Base-by-base conservation (phyloP, 1,140 invertebrate species). In the Caerostris extrusa region DNA sequence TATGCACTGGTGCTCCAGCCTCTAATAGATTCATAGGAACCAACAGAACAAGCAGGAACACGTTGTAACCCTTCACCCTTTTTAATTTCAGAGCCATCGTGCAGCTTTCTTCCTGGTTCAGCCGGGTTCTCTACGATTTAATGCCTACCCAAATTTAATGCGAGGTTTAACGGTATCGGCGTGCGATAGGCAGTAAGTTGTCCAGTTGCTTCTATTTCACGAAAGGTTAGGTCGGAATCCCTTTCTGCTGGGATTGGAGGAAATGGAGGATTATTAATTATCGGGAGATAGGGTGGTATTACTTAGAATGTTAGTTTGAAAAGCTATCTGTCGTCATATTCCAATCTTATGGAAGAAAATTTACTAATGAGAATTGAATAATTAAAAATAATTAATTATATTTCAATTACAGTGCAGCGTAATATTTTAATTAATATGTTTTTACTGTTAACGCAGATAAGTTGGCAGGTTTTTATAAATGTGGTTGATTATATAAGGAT, bases 41-140 rank as follows among this genome's bases (percentile, higher is more conserved):
- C 69, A 19, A 77, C 8, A 19, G 50, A 34, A 77, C 34, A 19
- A 10, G 50, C 8, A 8, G 12, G 82, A 58, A 60, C 82, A 85
- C n/a, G 82, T 19, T 60, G 56, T 85, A 85, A 85, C 82, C 82
- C 56, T 57, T 57, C 82, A 85, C 57, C 82, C 82, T 85, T 85
- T 85, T 85, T 58, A 85, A 85, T 57, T 85, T n/a, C 7, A n/a
- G 5, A 58, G 55, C 55, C 19, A 56, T 17, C 19, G 56, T 10
- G 55, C 17, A 85, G n/a, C n/a, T n/a, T n/a, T n/a, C n/a, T n/a
- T n/a, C n/a, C n/a, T 10, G 69, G 69, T 10, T 5, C 5, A 50
- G 34, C 19, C 34, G 34, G 14, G 34, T n/a, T n/a, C n/a, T n/a
- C n/a, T 10, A 77, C 34, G 58, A 60, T 85, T 85, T 85, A 85